A percentile compares a stretch with the other conserved stretches of the same genome.
Conservation (phyloP, 1,140 invertebrate species). For the Drosophila simulans region DNA sequence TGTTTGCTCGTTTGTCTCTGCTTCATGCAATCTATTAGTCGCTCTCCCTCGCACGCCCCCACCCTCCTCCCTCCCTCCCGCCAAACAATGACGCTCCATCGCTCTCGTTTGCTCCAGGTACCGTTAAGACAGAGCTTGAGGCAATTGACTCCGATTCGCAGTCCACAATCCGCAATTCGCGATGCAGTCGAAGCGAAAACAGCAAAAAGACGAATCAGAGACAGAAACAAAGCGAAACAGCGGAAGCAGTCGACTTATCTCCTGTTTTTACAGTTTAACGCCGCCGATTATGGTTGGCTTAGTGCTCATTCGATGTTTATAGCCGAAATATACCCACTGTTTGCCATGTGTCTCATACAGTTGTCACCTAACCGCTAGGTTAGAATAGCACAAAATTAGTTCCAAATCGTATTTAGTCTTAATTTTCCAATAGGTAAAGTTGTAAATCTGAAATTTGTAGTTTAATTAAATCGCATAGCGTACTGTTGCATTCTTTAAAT, state of each 20-base stretch:
- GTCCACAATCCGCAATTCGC: slow-evolving; percentile 52
- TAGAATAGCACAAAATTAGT: background rate
- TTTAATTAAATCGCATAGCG: background rate
- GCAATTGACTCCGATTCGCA: slow-evolving; percentile 72
- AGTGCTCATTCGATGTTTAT: slow-evolving; percentile 39
- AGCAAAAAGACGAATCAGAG: slow-evolving; percentile 28
- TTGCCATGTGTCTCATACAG: slow-evolving; percentile 10
- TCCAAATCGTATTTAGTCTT: background rate
- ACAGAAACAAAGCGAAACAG: slow-evolving; percentile 12
- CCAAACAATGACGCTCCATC: background rate
- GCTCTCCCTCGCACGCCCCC: slow-evolving; percentile 27
- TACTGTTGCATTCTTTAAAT: too few species aligned
- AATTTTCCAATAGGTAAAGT: too few species aligned
- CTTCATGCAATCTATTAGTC: slow-evolving; percentile 60
- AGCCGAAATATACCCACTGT: slow-evolving; percentile 27
- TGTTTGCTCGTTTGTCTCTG: slow-evolving; percentile 43
- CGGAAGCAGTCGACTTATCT: slow-evolving; percentile 39
- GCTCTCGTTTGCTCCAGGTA: slow-evolving; percentile 49
- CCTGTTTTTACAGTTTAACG: slow-evolving; percentile 45
- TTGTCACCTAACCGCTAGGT: background rate
- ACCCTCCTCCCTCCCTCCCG: background rate
- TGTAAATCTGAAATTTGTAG: too few species aligned
- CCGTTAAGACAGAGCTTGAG: slow-evolving; percentile 62
- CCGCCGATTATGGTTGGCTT: slow-evolving; percentile 37
- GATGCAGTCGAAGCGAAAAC: slow-evolving; percentile 33